phyloP scores from a whole-genome alignment of 2,888 invertebrate genomes.

The Andrena flavipes region DNA sequence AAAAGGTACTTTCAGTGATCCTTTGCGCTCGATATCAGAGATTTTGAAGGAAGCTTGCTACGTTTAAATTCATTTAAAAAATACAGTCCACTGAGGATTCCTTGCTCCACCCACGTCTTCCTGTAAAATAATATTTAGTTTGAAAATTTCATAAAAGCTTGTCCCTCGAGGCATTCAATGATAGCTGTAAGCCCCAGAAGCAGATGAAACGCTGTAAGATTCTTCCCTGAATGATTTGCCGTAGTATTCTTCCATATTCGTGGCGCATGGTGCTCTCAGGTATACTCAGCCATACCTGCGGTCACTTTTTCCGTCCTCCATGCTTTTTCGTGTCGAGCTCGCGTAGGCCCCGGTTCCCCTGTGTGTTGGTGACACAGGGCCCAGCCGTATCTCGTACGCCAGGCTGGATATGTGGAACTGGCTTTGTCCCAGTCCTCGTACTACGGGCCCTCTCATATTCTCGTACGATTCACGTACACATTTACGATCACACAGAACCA shows the following conservation, averaged over 20 bases:
- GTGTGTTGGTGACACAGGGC: conserved; percentile 51
- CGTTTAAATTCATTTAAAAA: no score
- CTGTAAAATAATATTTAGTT: not conserved
- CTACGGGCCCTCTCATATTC: conserved; percentile 59
- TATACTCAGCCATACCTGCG: conserved; percentile 44
- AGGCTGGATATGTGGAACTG: conserved; percentile 57
- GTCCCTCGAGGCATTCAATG: not conserved
- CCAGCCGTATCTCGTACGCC: conserved; percentile 51
- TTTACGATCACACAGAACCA: conserved; percentile 46
- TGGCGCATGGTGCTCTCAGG: conserved; percentile 18
- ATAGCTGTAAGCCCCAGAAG: not conserved
- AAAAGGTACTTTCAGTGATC: no score
- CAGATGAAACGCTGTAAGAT: not conserved
- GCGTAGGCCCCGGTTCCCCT: conserved; percentile 20
- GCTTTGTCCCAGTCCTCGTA: conserved; percentile 70
- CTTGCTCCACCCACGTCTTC: no score
- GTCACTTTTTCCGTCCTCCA: conserved; percentile 51
- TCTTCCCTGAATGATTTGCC: conserved; percentile 10
- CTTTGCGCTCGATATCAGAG: no score
- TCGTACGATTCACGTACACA: conserved; percentile 58
- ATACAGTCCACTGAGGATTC: no score
- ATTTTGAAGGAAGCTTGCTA: no score
- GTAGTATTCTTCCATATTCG: not conserved
- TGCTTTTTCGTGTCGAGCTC: conserved; percentile 44
- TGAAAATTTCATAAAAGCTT: not conserved